Evolutionary conservation across 2,113 vertebrate species (phyloP), one percentile per base, ranked within the genome.

Genomic region (Rhinogobius similis): DNA sequence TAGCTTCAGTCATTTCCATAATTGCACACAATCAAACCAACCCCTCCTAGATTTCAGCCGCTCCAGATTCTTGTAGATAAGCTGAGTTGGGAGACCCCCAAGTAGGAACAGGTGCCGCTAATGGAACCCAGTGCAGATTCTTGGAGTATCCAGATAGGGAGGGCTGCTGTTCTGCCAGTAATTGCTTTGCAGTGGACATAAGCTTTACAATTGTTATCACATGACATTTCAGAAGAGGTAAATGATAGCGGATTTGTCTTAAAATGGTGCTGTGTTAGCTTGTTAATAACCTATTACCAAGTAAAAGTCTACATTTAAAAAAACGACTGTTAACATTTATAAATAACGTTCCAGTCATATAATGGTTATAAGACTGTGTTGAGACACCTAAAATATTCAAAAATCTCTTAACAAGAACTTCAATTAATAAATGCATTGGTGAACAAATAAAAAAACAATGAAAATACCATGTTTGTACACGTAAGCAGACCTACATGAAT

Each of bases 71-170:
- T 76, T 85, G 83, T 55, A 85, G 91, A 92, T 93, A 91, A 92
- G 85, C 85, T 75, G 72, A 78, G 83, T 83, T 46, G 58, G 55
- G 77, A 82, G 88, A 92, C 91, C 92, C 92, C 91, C 93, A 90
- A 91, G 88, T 91, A 90, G 89, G 91, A 93, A 87, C 92, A 93
- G 92, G 93, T 93, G 91, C 88, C 68, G 72, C 82, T 82, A 86
- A 88, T 88, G 68, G 70, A 80, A 82, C 79, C 86, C 83, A 89
- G 91, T 87, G 87, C 79, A 89, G 83, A 83, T 90, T 73, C n/a
- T 81, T 80, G 67, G 75, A 44, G 68, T 75, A 67, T 79, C 74
- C 69, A 63, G 38, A 66, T 55, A 74, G 38, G 46, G 36, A 43
- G 38, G 56, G 62, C 26, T 75, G 68, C 80, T 84, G 78, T 77